Base-by-base conservation (phyloP, 2,888 invertebrate species). In the Onthophagus sagittarius region DNA sequence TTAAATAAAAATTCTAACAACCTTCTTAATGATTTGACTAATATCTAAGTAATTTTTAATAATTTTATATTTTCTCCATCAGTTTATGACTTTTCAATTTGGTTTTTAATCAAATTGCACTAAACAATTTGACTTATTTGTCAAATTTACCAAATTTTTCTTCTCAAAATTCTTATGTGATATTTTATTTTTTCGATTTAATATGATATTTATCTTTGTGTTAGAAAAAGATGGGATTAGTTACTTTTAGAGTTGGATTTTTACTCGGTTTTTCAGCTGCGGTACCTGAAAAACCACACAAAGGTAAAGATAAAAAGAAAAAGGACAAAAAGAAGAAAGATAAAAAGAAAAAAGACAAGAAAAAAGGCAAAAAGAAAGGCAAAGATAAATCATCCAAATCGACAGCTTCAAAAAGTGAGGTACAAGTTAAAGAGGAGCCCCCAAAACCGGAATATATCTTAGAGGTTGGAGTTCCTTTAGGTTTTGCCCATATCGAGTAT, bases 401-500 rank as follows among this genome's bases (percentile, higher is more conserved):
- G 11, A 64, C 64, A n/a, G n/a, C n/a, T n/a, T n/a, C n/a, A n/a
- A n/a, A n/a, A 39, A 15, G 62, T 23, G n/a, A 33, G 6, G 63
- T 63, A 15, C 6, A 15, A 15, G 6, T 75, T 65, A 70, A 73
- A 32, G 62, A 7, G 5, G 69, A 53, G n/a, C 67, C 67, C 7
- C 39, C 65, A 33, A 74, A 75, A 39, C 13, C 15, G 33, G 74
- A 75, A 64, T 74, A 79, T 64, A 64, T 77, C 6, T 71, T 78
- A 11, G 76, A 76, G 70, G 75, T 77, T 13, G 75, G 75, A 31
- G 74, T 71, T 31, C 77, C 77, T 9, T 65, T 77, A 7, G 74
- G 75, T 32, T 76, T 70, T 72, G 72, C 75, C 33, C 78, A 78
- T 72, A 76, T 78, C 9, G 79, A 79, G 72, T 79, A 79, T 70